Evolutionary conservation across 1,140 invertebrate species (phyloP).

Genomic region (Phthorimaea operculella): DNA sequence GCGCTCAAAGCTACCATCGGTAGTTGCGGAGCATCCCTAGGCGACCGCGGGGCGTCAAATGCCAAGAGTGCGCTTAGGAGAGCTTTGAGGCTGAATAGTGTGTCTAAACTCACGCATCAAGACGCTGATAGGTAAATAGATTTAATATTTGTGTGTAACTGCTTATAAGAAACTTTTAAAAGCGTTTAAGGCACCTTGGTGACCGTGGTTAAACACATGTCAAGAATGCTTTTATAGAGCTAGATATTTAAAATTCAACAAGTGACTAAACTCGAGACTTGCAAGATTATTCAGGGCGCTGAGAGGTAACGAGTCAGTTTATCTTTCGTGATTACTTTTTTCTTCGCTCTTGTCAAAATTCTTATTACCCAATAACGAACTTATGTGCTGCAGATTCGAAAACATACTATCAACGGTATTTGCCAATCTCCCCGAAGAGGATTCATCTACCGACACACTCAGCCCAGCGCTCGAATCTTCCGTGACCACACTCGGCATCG

Average conservation of each 20-base stretch:
- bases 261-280: no score
- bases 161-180: no score
- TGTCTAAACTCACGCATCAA: constrained; percentile 90
- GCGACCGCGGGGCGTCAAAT: constrained; percentile 15
- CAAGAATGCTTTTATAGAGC: no score
- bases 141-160: no score
- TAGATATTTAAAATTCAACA: no score
- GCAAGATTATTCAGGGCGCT: no score
- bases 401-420: constrained; percentile 52
- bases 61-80: constrained; percentile 71
- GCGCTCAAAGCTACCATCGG: constrained; percentile 92
- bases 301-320: no score
- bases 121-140: constrained; percentile 77
- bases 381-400: constrained; percentile 41
- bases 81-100: constrained; percentile 85
- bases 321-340: no score
- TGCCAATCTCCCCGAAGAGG: constrained; percentile 34
- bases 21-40: constrained; percentile 57
- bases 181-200: no score
- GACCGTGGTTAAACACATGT: no score
- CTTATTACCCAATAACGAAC: background rate
- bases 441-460: constrained; percentile 28
- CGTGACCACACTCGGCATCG: constrained; percentile 27
- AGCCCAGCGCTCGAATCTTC: constrained; percentile 26
- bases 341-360: no score